Base-by-base conservation (phyloP, 2,888 invertebrate genomes). In the Ditylenchus weischeri region DNA sequence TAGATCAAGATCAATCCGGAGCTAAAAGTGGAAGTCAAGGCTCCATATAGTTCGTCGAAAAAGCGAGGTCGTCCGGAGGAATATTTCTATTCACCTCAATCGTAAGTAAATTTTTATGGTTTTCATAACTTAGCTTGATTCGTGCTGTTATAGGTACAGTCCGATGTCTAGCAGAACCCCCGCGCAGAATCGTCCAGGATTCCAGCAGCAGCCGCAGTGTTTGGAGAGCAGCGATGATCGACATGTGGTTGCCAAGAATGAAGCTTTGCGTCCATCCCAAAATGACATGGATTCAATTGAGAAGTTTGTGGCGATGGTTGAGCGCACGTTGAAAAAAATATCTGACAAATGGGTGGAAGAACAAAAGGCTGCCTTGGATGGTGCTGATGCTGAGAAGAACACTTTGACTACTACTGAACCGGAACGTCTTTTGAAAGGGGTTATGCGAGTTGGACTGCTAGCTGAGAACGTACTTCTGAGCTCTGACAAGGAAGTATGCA, bases 241-340 rank as follows among this genome's bases (percentile, higher is more conserved):
- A 7, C 94, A 95, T 86, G 92, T 95, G 68, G 89, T 92, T 57
- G 69, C 65, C 7, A 74, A 75, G 59, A 69, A 96, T 85, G 90
- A 91, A 0, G 90, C 90, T 73, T 92, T 98, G 78, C 94, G 93
- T 87, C 95, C 95, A 0, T 89, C 89, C 80, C 93, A 93, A 84
- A 89, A 89, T 77, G 92, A 94, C 86, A 77, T 85, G 65, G 82
- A 84, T 65, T 84, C 84, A 65, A 91, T 95, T 68, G 94, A 95
- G 84, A 90, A 90, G 79, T 90, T 91, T 75, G 93, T 95, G 18
- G 90, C 91, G 5, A 90, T 92, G 83, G 91, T 92, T 21, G 96
- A 98, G 86, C 90, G 90, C 72, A 92, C 93, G 47, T 87, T 98
- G 73, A 96, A 95, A 86, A 88, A 90, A 78, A 93, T 95, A 6